Conservation (phyloP, 2,888 invertebrate genomes). For the Dromius quadrimaculatus region DNA sequence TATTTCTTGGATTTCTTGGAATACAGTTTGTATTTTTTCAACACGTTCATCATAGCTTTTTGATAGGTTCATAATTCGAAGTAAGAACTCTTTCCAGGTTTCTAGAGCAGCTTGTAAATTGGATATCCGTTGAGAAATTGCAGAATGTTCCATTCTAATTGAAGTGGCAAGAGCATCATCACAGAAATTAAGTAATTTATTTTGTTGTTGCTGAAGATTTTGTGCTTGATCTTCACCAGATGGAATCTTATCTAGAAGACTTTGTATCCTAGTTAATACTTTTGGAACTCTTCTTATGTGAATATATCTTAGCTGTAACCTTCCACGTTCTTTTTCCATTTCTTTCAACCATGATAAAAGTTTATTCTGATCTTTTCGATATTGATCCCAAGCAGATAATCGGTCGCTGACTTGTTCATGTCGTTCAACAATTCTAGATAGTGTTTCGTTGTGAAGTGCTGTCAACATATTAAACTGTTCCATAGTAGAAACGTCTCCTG, state of each 20-base stretch:
- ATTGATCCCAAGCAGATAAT: slow-evolving; percentile 82
- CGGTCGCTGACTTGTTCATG: slow-evolving; percentile 80
- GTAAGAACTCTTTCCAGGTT: slow-evolving; percentile 84
- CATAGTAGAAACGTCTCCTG: slow-evolving; percentile 64
- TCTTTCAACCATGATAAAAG: slow-evolving; percentile 85
- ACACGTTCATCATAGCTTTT: slow-evolving; percentile 75
- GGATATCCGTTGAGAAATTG: slow-evolving; percentile 80
- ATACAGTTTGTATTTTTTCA: slow-evolving; percentile 71
- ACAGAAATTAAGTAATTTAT: slow-evolving; percentile 76
- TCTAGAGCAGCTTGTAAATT: slow-evolving; percentile 84
- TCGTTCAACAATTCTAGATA: slow-evolving; percentile 82
- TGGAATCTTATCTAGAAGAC: slow-evolving; percentile 76
- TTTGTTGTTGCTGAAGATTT: slow-evolving; percentile 75
- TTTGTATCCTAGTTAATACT: slow-evolving; percentile 76
- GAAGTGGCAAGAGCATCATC: slow-evolving; percentile 84
- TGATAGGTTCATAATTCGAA: slow-evolving; percentile 75
- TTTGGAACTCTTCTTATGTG: slow-evolving; percentile 82
- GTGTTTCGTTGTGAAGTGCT: slow-evolving; percentile 85
- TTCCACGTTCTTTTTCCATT: slow-evolving; percentile 82
- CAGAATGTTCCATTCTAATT: slow-evolving; percentile 84
- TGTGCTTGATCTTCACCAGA: slow-evolving; percentile 76
- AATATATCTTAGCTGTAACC: slow-evolving; percentile 83
- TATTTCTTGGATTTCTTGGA: slow-evolving; percentile 74
- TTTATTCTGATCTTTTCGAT: slow-evolving; percentile 77
- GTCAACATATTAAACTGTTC: slow-evolving; percentile 85